Percentiles rank a stretch among this genome's conserved stretches.
Evolutionary conservation across 2,888 invertebrate species (phyloP).

Genomic region (Drosophila eohydei): DNA sequence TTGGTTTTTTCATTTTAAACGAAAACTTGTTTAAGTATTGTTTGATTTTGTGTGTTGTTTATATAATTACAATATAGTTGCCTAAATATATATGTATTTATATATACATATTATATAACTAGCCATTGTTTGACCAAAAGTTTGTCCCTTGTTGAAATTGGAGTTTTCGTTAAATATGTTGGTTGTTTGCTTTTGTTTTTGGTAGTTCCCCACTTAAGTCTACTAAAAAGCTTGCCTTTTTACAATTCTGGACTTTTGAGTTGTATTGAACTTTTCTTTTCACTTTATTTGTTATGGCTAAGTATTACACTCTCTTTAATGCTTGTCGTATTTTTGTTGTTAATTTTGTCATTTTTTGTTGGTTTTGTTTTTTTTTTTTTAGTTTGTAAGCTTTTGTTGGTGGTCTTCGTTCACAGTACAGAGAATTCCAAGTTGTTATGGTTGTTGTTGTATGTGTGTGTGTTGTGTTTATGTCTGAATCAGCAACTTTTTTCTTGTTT

Average conservation of each 20-base stretch:
- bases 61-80: conserved; percentile 34
- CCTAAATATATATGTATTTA: conserved; percentile 34
- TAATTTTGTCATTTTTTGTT: conserved; percentile 31
- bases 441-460: conserved; percentile 44
- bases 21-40: conserved; percentile 21
- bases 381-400: conserved; percentile 55
- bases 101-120: conserved; percentile 52
- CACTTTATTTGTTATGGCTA: conserved; percentile 33
- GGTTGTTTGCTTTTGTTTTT: conserved; percentile 37
- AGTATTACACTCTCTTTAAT: conserved; percentile 59
- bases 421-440: conserved; percentile 70
- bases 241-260: conserved; percentile 55
- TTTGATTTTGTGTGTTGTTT: conserved; percentile 13
- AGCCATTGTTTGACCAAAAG: conserved; percentile 64
- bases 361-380: conserved; percentile 11
- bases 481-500: conserved; percentile 60
- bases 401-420: conserved; percentile 78
- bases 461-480: conserved; percentile 50
- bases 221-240: conserved; percentile 55
- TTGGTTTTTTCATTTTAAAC: conserved; percentile 9
- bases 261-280: conserved; percentile 59
- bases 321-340: conserved; percentile 52
- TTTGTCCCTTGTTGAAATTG: conserved; percentile 76
- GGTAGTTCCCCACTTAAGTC: conserved; percentile 56
- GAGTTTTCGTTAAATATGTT: conserved; percentile 54